Base-by-base conservation (phyloP, 2,888 invertebrate genomes). In the Dilophus febrilis region DNA sequence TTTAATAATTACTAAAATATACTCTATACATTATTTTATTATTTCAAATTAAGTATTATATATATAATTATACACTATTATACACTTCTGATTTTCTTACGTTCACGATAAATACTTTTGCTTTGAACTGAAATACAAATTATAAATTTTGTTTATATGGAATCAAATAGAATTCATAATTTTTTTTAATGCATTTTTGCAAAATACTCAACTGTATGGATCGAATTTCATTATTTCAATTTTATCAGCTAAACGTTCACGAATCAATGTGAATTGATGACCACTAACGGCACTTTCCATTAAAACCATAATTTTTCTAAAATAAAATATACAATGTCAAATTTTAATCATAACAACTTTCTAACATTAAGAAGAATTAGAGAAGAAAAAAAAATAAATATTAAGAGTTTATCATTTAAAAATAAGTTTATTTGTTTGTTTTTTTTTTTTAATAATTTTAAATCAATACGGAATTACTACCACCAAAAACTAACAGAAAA, bases 401-500 rank as follows among this genome's bases (percentile, higher is more conserved):
- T n/a, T n/a, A n/a, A n/a, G n/a, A n/a, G n/a, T n/a, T n/a, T n/a
- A n/a, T n/a, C n/a, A n/a, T n/a, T n/a, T n/a, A n/a, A n/a, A n/a
- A n/a, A n/a, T n/a, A n/a, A n/a, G n/a, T n/a, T n/a, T n/a, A n/a
- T n/a, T n/a, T n/a, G 11, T 13, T 5, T 6, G 5, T 31, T 13
- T 6, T 16, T 16, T 4, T 14, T 33, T n/a, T 6, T 14, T 16
- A 7, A 33, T 14, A 6, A 11, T 14, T 16, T 16, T 16, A 17
- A 16, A 33, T 16, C 33, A 33, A 16, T 14, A 16, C 16, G 33
- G 17, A 22, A 22, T 8, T 22, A 22, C 4, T 75, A 65, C 87
- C 90, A 97, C 97, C 97, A 98, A 66, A 94, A 97, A 61, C 92
- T 95, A 1, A 97, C 83, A 13, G 95, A 95, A 60, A 95, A 92